Conservation (phyloP, 2,113 vertebrate genomes). For the Rhegmatorhina hoffmannsi region DNA sequence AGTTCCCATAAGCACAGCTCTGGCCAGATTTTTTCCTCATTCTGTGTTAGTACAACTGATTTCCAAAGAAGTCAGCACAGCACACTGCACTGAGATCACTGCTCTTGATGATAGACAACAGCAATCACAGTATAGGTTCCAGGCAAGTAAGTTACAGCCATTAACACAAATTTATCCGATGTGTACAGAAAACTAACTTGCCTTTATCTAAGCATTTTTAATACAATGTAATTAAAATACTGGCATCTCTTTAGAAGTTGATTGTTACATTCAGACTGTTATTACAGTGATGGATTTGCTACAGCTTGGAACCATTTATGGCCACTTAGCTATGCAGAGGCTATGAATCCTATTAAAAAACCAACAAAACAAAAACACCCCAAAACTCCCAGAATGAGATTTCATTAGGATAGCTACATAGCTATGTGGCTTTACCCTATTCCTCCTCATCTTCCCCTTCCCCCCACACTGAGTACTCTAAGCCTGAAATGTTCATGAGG, state of each 20-base stretch:
- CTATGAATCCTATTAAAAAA: not conserved
- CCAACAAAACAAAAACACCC: not conserved
- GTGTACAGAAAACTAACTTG: not conserved
- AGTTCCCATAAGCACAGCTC: not conserved
- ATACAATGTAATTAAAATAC: not conserved
- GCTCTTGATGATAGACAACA: not conserved
- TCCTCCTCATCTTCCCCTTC: not conserved
- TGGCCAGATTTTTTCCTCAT: not conserved
- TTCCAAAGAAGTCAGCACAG: not conserved
- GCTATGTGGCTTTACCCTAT: not conserved
- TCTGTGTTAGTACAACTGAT: not conserved
- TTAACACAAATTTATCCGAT: not conserved
- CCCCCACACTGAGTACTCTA: not conserved
- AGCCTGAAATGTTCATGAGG: not conserved
- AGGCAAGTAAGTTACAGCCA: not conserved
- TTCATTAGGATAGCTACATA: not conserved
- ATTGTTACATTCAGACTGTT: not conserved
- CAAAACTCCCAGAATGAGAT: not conserved
- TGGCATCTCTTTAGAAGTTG: not conserved
- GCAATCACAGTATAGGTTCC: not conserved
- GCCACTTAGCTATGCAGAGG: not conserved
- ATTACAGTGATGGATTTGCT: not conserved
- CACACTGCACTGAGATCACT: not conserved
- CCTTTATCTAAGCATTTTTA: not conserved
- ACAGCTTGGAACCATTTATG: not conserved